A percentile compares a stretch with the other conserved stretches of the same genome.
Conservation (phyloP, 2,888 invertebrate species). For the Acleris holmiana region DNA sequence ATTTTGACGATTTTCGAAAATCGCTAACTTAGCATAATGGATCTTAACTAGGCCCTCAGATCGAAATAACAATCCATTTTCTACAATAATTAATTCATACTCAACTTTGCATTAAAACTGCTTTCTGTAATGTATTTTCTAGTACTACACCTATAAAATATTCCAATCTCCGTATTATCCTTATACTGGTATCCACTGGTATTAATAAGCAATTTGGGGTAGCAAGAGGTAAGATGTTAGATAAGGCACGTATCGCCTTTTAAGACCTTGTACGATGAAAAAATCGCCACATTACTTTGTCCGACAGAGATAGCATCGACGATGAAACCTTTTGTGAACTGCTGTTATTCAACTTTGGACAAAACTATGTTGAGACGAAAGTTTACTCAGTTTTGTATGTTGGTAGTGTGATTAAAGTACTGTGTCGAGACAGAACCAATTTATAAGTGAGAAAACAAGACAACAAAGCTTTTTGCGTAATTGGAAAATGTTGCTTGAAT, state of each 20-base stretch:
- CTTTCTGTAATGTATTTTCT: not conserved
- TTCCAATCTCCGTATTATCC: conserved; percentile 29
- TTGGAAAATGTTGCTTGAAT: too few species aligned
- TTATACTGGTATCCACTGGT: conserved; percentile 39
- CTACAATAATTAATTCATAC: too few species aligned
- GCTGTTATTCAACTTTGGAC: conserved; percentile 7
- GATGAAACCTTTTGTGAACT: conserved; percentile 11
- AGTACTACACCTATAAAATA: not conserved
- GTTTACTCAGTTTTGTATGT: not conserved
- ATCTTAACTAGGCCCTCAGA: too few species aligned
- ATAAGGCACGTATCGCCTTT: conserved; percentile 51
- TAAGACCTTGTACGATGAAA: conserved; percentile 34
- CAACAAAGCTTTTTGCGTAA: too few species aligned
- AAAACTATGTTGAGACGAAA: conserved; percentile 7
- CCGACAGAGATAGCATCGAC: conserved; percentile 22
- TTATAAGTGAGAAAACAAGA: too few species aligned
- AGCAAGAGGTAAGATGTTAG: conserved; percentile 43
- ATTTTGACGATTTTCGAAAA: too few species aligned
- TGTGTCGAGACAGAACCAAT: too few species aligned
- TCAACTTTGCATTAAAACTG: too few species aligned
- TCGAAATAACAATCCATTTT: too few species aligned
- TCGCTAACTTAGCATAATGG: too few species aligned
- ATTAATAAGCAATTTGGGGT: conserved; percentile 54
- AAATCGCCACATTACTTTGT: conserved; percentile 32
- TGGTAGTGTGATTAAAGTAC: not conserved